Evolutionary conservation across 1,140 invertebrate species (phyloP), one percentile per base, ranked within the genome.

Genomic region (Spodoptera frugiperda): DNA sequence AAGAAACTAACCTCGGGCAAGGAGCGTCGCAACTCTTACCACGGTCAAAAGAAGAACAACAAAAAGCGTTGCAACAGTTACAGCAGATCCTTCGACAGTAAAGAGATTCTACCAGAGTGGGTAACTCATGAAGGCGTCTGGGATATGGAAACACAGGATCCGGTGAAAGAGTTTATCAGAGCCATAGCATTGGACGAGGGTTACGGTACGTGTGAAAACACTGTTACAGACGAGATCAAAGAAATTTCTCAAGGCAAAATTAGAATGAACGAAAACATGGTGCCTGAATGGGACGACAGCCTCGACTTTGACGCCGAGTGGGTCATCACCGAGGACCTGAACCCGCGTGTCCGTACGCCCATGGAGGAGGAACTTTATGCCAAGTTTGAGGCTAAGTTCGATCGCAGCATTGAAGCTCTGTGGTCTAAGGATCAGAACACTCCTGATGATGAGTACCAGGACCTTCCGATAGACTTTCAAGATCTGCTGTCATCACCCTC

Each of bases 361-460:
- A 85, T 87, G 74, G 95, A 96, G 83, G 94, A 95, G 76, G 91
- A 95, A 73, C 90, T 95, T 72, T 95, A 96, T 78, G 95, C 95
- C 6, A 95, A 96, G 80, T 95, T 96, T 74, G 94, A 96, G 83
- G 96, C 96, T 9, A 96, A 96, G 84, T 96, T 96, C 86, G 95
- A 96, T 87, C 92, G 95, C 53, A 96, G 95, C 83, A 92, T 96
- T n/a, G 95, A 96, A 84, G 95, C 96, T 30, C 86, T 96, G 48
- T 96, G 96, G 96, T 86, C 89, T 10, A 93, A 89, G 39, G 90
- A 93, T 33, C 89, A 91, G 76, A 93, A 91, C 74, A 93, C 92
- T 14, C 91, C 94, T 1, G 90, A 94, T 49, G 95, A 95, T 65
- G 94, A 95, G 78, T 95, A 95, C 68, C 94, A 95, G 76, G 95